Conservation (phyloP, 2,888 invertebrate genomes). For the Zygogramma bicolorata region DNA sequence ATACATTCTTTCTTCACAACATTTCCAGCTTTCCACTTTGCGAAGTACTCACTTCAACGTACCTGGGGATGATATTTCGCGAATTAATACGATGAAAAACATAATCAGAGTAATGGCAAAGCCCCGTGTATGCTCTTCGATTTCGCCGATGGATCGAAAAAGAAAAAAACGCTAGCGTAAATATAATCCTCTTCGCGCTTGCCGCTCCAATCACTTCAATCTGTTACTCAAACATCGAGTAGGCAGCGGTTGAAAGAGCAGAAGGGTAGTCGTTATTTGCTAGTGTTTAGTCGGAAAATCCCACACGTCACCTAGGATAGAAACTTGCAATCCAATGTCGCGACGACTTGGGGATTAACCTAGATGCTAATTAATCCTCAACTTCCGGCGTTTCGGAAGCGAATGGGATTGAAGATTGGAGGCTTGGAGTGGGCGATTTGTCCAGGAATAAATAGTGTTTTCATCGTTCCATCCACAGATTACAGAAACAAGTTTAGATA, state of each 20-base stretch:
- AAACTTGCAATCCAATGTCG: not conserved
- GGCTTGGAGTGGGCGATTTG: not conserved
- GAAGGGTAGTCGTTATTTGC: not conserved
- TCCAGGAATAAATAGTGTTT: not conserved
- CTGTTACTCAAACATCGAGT: conserved; percentile 6
- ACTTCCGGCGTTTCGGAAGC: not conserved
- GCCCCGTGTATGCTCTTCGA: not conserved
- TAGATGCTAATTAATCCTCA: not conserved
- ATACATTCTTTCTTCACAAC: too few relatives aligned
- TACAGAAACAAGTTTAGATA: too few relatives aligned
- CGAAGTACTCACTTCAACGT: not conserved
- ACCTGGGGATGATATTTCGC: not conserved
- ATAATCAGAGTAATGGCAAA: not conserved
- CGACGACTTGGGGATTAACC: not conserved
- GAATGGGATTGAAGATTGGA: not conserved
- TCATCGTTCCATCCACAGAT: too few relatives aligned
- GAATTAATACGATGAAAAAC: not conserved
- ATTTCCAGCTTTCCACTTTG: not conserved
- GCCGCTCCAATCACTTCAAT: conserved; percentile 7
- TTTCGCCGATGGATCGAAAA: not conserved
- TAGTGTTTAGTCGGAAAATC: not conserved
- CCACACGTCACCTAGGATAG: not conserved
- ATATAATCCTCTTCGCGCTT: not conserved
- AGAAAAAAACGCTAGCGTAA: not conserved
- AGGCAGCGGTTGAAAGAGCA: not conserved